Conservation (phyloP, 2,797 vertebrate genomes). For the Pangasius sanitwongsei region DNA sequence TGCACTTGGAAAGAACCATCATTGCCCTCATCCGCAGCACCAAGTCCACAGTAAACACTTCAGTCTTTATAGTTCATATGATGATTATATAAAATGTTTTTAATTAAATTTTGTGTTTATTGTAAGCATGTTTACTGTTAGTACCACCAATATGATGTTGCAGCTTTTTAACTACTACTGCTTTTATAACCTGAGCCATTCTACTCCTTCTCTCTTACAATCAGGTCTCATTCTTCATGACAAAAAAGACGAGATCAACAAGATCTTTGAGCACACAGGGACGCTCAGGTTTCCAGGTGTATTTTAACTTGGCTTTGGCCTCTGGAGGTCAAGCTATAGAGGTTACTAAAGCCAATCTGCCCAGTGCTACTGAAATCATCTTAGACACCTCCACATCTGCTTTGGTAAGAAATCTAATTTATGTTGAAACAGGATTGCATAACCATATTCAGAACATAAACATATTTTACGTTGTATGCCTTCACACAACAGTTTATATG, state of each 20-base stretch:
- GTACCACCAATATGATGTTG: background rate
- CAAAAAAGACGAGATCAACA: fast-evolving
- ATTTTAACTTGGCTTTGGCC: conserved; percentile 69
- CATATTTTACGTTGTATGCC: background rate
- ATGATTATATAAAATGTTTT: background rate
- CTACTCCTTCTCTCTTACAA: background rate
- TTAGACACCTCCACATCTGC: conserved; percentile 76
- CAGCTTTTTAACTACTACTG: background rate
- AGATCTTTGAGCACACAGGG: conserved; percentile 8
- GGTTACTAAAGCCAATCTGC: conserved; percentile 67
- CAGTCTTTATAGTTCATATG: background rate
- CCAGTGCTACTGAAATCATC: conserved; percentile 73
- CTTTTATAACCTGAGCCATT: background rate
- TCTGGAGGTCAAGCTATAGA: conserved; percentile 76
- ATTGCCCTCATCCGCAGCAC: conserved; percentile 69
- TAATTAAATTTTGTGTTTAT: background rate
- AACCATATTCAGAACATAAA: background rate
- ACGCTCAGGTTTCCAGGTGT: conserved; percentile 58
- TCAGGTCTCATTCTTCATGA: conserved; percentile 73
- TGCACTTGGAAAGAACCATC: conserved; percentile 68
- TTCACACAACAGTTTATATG: background rate
- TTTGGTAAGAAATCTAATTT: conserved; percentile 62
- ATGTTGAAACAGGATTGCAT: background rate
- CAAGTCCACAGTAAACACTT: conserved; percentile 70
- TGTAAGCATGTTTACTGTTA: background rate